phyloP scores from a whole-genome alignment of 2,888 invertebrate genomes.

The Adelognathus sp. region DNA sequence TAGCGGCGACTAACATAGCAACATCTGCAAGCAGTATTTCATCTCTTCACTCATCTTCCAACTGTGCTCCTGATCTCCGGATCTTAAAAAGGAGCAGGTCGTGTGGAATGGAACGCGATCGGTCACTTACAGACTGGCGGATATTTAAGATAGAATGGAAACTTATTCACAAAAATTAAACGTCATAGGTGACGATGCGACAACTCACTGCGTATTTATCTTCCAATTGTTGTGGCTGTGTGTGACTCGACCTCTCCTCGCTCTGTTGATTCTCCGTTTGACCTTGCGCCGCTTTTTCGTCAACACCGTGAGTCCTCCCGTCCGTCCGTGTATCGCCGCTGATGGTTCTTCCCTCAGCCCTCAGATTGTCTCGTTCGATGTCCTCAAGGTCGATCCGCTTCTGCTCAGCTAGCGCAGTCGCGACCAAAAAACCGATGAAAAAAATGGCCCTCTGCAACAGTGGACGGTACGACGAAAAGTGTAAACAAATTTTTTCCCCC shows the following conservation, averaged over 20 bases:
- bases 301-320: constrained; percentile 64
- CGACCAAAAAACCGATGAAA: constrained; percentile 67
- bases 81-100: no score
- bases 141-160: no score
- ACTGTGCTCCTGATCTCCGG: no score
- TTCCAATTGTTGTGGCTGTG: constrained; percentile 52
- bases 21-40: no score
- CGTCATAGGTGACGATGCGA: no score
- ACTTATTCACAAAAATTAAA: no score
- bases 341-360: constrained; percentile 82
- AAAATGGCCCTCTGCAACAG: constrained; percentile 70
- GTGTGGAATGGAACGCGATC: no score
- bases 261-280: constrained; percentile 62
- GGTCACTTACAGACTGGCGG: no score
- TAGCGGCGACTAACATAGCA: no score
- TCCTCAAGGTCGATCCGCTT: constrained; percentile 89
- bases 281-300: constrained; percentile 62
- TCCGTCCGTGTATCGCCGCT: constrained; percentile 58
- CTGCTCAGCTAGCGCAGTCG: constrained; percentile 82
- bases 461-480: neutral
- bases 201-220: constrained; percentile 61
- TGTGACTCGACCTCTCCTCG: constrained; percentile 45
- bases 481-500: neutral
- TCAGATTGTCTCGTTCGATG: constrained; percentile 88
- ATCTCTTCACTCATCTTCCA: no score